Percentiles rank a stretch among this genome's conserved stretches.
Conservation (phyloP, 2,113 vertebrate species). For the Astur gentilis region DNA sequence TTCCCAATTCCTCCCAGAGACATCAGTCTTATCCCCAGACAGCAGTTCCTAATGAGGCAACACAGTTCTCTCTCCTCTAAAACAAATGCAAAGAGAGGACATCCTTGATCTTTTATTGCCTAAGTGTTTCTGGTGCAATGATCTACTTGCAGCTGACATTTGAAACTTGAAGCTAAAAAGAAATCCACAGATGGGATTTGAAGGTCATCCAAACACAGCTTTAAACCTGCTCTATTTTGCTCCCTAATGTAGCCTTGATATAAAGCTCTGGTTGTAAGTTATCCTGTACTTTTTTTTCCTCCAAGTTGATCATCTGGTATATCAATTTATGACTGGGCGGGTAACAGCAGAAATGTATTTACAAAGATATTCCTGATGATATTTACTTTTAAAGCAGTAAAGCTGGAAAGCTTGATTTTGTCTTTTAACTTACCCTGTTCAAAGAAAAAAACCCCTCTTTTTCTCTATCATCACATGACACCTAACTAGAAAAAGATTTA, state of each 20-base stretch:
- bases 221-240: conserved; percentile 17
- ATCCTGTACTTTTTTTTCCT: not conserved
- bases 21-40: not conserved
- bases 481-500: not conserved
- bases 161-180: conserved; percentile 59
- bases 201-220: conserved; percentile 62
- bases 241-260: not conserved
- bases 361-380: not conserved
- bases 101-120: conserved; percentile 39
- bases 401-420: not conserved
- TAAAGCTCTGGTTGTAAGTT: not conserved
- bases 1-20: not conserved
- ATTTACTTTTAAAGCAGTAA: not conserved
- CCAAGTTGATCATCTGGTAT: not conserved
- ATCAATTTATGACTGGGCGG: not conserved
- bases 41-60: not conserved
- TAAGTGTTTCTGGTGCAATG: conserved; percentile 33
- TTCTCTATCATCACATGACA: not conserved
- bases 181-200: conserved; percentile 42
- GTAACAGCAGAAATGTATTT: not conserved
- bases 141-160: conserved; percentile 62
- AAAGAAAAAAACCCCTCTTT: not conserved
- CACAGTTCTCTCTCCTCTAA: not conserved
- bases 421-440: not conserved
- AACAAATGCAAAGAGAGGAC: conserved; percentile 18